phyloP scores from a whole-genome alignment of 1,140 invertebrate species.

The Hyposmocoma kahamanoa region DNA sequence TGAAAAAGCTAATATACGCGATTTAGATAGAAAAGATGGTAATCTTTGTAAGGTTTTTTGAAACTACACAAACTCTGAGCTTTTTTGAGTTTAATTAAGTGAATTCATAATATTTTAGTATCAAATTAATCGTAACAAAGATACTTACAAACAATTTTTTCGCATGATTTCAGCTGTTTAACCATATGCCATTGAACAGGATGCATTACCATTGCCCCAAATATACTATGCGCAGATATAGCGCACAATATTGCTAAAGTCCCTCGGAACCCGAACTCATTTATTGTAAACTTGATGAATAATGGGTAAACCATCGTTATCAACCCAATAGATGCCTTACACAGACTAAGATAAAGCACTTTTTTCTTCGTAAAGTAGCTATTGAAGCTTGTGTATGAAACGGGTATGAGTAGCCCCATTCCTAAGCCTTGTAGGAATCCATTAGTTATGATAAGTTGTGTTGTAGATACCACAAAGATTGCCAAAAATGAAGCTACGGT shows the following conservation, averaged over 20 bases:
- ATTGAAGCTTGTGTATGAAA: constrained; percentile 63
- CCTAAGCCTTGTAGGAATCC: constrained; percentile 61
- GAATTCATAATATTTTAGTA: too few species aligned
- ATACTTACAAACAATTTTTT: constrained; percentile 62
- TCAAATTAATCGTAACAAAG: too few species aligned
- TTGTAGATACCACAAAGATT: constrained; percentile 71
- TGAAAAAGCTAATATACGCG: too few species aligned
- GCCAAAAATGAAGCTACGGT: constrained; percentile 72
- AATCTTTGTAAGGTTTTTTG: too few species aligned
- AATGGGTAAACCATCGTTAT: constrained; percentile 76
- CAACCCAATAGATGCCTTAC: constrained; percentile 75
- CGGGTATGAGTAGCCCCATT: constrained; percentile 62
- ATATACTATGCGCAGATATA: constrained; percentile 77
- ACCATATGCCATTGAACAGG: constrained; percentile 82
- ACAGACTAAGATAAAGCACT: constrained; percentile 76
- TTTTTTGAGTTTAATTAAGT: too few species aligned
- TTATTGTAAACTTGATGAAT: constrained; percentile 73
- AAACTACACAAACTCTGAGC: too few species aligned
- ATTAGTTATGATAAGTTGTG: constrained; percentile 72
- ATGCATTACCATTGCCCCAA: constrained; percentile 78
- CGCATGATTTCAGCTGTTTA: constrained; percentile 50
- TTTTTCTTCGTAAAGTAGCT: constrained; percentile 66
- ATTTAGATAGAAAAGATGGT: too few species aligned
- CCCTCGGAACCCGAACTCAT: constrained; percentile 76
- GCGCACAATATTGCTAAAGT: constrained; percentile 76